phyloP scores from a whole-genome alignment of 2,888 invertebrate species.

The Eupithecia insigniata region DNA sequence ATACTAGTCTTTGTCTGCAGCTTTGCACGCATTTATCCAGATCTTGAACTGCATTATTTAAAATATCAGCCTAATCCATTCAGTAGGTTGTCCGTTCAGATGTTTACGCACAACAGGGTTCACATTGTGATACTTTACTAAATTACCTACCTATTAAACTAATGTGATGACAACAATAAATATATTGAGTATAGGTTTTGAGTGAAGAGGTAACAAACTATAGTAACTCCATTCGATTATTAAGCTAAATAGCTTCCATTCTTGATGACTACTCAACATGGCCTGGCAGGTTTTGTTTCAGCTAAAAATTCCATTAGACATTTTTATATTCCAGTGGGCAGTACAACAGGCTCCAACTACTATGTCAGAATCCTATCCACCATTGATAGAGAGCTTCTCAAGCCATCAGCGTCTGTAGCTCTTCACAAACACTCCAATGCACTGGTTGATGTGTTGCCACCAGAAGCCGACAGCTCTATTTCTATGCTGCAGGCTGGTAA shows the following conservation, averaged over 20 bases:
- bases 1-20: background rate
- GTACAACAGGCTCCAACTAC: constrained; percentile 99
- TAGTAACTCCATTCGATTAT: too few relatives aligned
- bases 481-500: constrained; percentile 97
- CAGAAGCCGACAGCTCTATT: constrained; percentile 99
- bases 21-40: background rate
- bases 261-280: background rate
- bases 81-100: too few relatives aligned
- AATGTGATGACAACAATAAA: too few relatives aligned
- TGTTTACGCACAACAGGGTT: too few relatives aligned
- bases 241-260: background rate
- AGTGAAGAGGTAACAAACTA: background rate
- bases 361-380: constrained; percentile 99
- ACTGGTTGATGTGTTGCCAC: constrained; percentile 99
- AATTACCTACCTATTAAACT: too few relatives aligned
- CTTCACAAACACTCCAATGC: constrained; percentile 99
- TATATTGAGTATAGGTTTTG: too few relatives aligned
- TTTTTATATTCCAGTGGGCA: constrained; percentile 88
- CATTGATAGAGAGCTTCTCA: constrained; percentile 97
- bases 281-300: background rate
- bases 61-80: background rate
- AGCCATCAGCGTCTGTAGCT: constrained; percentile 99
- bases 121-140: too few relatives aligned
- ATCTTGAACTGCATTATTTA: background rate
- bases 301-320: background rate